Percentiles rank a stretch among this genome's conserved stretches.
phyloP scores from a whole-genome alignment of 2,888 invertebrate genomes.

The Tryphoninae sp. region DNA sequence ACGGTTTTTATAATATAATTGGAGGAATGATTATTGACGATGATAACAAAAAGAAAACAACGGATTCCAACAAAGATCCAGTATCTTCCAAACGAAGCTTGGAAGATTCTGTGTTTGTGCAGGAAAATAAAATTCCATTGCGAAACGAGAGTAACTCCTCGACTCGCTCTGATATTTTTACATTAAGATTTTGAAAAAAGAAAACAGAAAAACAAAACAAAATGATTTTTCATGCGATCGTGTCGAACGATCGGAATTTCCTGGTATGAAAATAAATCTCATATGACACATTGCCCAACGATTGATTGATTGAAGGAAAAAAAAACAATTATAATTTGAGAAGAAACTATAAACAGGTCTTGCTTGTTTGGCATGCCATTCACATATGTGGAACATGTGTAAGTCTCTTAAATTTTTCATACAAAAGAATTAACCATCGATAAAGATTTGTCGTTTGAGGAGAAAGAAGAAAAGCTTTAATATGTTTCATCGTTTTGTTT shows the following conservation, averaged over 20 bases:
- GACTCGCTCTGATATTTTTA: slow-evolving; percentile 11
- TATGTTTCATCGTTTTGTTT: slow-evolving; percentile 26
- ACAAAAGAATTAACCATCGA: slow-evolving; percentile 40
- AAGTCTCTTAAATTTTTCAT: slow-evolving; percentile 42
- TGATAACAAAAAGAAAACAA: slow-evolving; percentile 20
- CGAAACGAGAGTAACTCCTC: slow-evolving; percentile 19
- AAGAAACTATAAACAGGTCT: slow-evolving; percentile 20
- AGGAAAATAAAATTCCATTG: slow-evolving; percentile 13
- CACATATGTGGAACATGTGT: slow-evolving; percentile 27
- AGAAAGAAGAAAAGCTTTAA: slow-evolving; percentile 26
- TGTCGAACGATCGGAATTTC: slow-evolving; percentile 44
- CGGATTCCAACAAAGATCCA: slow-evolving; percentile 23
- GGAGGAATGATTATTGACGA: slow-evolving; percentile 54
- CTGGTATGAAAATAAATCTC: slow-evolving; percentile 2
- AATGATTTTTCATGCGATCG: slow-evolving; percentile 31
- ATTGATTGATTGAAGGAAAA: slow-evolving; percentile 28
- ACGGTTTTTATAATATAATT: slow-evolving; percentile 31
- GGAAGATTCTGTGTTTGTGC: background rate
- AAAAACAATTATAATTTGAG: slow-evolving; percentile 14
- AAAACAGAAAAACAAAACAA: no score
- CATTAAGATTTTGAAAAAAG: slow-evolving; percentile 13
- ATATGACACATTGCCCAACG: slow-evolving; percentile 25
- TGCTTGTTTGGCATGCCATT: slow-evolving; percentile 14
- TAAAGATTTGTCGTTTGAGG: slow-evolving; percentile 45
- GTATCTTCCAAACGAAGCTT: slow-evolving; percentile 8